phyloP scores from a whole-genome alignment of 2,113 vertebrate species.

The Saguinus imperator region DNA sequence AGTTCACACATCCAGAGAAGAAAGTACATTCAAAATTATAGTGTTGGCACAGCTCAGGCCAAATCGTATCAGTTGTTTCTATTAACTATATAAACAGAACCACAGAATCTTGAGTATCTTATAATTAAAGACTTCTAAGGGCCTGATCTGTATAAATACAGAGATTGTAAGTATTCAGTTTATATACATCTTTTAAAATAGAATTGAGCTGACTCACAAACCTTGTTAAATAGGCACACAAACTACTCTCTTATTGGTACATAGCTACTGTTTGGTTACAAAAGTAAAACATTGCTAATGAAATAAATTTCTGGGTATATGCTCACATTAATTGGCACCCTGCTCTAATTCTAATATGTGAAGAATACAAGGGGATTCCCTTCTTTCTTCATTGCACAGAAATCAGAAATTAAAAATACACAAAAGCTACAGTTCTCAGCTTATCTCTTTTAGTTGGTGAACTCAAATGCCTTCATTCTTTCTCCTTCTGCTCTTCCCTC shows the following conservation, averaged over 20 bases:
- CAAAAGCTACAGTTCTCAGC: not conserved
- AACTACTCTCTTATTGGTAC: conserved; percentile 26
- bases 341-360: conserved; percentile 30
- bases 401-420: conserved; percentile 48
- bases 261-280: conserved; percentile 61
- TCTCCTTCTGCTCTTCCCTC: not conserved
- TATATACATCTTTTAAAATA: conserved; percentile 23
- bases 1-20: not conserved
- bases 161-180: conserved; percentile 23
- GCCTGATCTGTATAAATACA: conserved; percentile 59
- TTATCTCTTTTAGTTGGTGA: conserved; percentile 24
- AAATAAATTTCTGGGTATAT: conserved; percentile 48
- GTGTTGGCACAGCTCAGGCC: not conserved
- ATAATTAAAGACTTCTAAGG: conserved; percentile 65
- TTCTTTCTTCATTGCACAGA: not conserved
- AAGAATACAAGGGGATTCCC: not conserved
- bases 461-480: not conserved
- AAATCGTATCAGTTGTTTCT: conserved; percentile 31
- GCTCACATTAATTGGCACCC: conserved; percentile 1
- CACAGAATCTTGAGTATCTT: conserved; percentile 21
- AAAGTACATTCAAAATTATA: conserved; percentile 23
- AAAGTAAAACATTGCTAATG: conserved; percentile 59
- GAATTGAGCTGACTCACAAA: conserved; percentile 51
- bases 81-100: conserved; percentile 63
- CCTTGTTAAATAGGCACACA: conserved; percentile 52